Percentiles rank a stretch among this genome's conserved stretches.
Conservation (phyloP, 2,113 vertebrate genomes). For the Hypocryptadius cinnamomeus region DNA sequence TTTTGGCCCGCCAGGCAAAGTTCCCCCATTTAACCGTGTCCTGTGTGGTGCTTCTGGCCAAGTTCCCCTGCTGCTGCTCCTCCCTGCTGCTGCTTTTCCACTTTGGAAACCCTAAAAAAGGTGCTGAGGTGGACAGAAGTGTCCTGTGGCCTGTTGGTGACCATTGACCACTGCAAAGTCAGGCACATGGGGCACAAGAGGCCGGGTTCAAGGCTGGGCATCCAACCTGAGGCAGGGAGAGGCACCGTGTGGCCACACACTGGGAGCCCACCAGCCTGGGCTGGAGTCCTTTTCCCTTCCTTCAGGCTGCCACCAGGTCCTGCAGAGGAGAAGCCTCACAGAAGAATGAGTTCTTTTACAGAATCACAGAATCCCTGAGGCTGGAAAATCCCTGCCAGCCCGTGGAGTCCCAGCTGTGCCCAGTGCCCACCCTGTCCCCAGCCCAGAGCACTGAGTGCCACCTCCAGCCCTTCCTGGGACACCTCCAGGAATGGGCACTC, state of each 20-base stretch:
- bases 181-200: accelerated
- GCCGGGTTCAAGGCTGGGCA: accelerated
- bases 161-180: background rate
- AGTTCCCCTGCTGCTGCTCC: accelerated
- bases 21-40: background rate
- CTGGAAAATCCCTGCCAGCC: background rate
- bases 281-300: background rate
- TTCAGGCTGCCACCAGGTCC: background rate
- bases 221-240: background rate
- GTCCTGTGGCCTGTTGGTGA: background rate
- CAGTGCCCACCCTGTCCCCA: background rate
- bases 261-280: background rate
- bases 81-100: background rate
- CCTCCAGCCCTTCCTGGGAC: background rate
- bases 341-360: background rate
- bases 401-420: accelerated
- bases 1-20: background rate
- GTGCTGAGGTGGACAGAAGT: background rate
- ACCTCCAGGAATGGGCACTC: background rate
- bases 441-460: background rate
- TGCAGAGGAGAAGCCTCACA: background rate
- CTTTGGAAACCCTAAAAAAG: background rate
- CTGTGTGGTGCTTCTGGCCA: background rate
- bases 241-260: accelerated
- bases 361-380: accelerated